Conservation (phyloP, 2,888 invertebrate species). For the Platycheirus rosarum region DNA sequence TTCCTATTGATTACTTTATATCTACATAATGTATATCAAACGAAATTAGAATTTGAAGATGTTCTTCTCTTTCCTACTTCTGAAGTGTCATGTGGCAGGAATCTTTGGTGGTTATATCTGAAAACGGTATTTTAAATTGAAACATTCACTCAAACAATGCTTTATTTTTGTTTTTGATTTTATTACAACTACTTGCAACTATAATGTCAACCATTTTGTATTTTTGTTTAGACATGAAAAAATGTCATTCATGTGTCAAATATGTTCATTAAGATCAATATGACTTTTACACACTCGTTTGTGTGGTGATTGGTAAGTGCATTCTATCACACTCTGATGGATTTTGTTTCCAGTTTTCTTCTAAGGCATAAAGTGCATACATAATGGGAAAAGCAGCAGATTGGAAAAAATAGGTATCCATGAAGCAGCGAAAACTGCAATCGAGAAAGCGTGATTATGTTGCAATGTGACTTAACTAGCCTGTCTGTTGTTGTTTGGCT, state of each 20-base stretch:
- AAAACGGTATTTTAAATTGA: too few relatives aligned
- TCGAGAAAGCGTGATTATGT: conserved; percentile 62
- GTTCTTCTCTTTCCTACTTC: too few relatives aligned
- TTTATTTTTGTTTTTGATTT: too few relatives aligned
- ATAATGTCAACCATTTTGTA: neutral
- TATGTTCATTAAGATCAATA: neutral
- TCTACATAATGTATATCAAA: too few relatives aligned
- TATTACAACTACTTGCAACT: too few relatives aligned
- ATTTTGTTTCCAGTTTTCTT: conserved; percentile 13
- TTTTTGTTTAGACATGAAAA: neutral
- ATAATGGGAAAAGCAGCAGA: conserved; percentile 3
- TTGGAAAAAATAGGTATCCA: neutral
- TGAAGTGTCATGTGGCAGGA: too few relatives aligned
- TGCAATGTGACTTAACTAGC: conserved; percentile 41
- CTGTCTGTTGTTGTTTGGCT: conserved; percentile 49
- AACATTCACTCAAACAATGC: too few relatives aligned
- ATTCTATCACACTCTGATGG: conserved; percentile 48
- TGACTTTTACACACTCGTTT: conserved; percentile 16
- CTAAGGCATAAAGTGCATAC: neutral
- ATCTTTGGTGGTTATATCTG: too few relatives aligned
- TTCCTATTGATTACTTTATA: too few relatives aligned
- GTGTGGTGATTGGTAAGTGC: conserved; percentile 20
- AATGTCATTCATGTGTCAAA: conserved; percentile 33
- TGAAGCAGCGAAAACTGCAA: conserved; percentile 40
- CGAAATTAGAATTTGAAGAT: too few relatives aligned